These are phyloP conservation scores for Steinernema feltiae DNA, from an alignment of 1,140 invertebrate species.

Conservation along the genomic window DNA sequence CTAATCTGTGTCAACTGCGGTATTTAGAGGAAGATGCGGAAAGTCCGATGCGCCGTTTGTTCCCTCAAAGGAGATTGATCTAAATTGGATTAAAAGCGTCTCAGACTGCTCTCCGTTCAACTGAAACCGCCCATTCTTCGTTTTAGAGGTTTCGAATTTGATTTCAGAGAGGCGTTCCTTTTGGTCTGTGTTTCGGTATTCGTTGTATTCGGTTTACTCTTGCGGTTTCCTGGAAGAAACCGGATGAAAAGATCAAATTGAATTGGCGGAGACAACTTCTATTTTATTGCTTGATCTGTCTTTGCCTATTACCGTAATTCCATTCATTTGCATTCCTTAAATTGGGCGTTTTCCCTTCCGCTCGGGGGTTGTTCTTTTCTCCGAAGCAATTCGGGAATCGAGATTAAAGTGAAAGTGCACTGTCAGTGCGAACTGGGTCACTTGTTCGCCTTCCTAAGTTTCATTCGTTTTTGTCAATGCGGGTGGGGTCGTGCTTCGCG, in stretches of 20 bases:
- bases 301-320: neutral
- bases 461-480: neutral
- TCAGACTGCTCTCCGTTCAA: neutral
- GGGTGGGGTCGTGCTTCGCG: too few relatives aligned
- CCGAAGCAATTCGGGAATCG: neutral
- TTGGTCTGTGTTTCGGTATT: too few relatives aligned
- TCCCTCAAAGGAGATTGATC: constrained; percentile 4
- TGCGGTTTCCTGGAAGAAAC: too few relatives aligned
- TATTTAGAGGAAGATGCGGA: constrained; percentile 5
- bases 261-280: too few relatives aligned
- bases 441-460: neutral
- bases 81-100: constrained; percentile 9
- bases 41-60: neutral
- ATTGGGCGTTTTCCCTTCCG: neutral
- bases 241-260: too few relatives aligned
- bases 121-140: neutral
- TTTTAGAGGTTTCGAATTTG: too few relatives aligned
- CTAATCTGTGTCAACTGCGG: constrained; percentile 15
- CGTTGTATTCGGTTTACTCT: too few relatives aligned
- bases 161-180: too few relatives aligned
- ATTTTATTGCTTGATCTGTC: neutral
- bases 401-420: constrained; percentile 1
- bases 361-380: neutral
- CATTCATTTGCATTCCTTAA: neutral
- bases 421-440: neutral